A percentile compares a stretch with the other conserved stretches of the same genome.
phyloP scores from a whole-genome alignment of 2,797 vertebrate genomes.

The Simalia tracyae region DNA sequence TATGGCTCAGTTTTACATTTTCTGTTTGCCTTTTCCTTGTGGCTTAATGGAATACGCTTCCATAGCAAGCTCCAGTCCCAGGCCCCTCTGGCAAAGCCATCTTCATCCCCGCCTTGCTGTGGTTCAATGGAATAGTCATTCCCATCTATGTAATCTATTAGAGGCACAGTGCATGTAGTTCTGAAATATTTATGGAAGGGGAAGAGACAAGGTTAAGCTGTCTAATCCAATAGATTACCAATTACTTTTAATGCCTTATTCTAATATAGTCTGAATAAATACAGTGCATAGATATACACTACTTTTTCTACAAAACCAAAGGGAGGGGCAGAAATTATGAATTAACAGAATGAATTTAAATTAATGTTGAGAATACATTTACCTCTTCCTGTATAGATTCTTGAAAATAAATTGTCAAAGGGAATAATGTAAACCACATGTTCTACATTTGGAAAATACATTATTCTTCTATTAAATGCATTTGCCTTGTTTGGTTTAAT shows the following conservation, averaged over 20 bases:
- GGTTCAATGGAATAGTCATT: constrained; percentile 98
- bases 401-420: neutral
- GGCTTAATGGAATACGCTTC: constrained; percentile 94
- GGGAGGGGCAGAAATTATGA: neutral
- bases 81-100: constrained; percentile 95
- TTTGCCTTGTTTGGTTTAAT: neutral
- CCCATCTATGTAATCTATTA: constrained; percentile 99
- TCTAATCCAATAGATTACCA: constrained; percentile 54
- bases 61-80: constrained; percentile 99
- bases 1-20: constrained; percentile 94
- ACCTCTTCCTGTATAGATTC: neutral
- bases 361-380: neutral
- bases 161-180: constrained; percentile 96
- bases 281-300: neutral
- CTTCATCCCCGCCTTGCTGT: constrained; percentile 98
- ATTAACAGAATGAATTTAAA: constrained; percentile 1
- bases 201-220: constrained; percentile 69
- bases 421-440: neutral
- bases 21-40: constrained; percentile 93
- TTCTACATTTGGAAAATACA: neutral
- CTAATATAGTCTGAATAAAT: constrained; percentile 3
- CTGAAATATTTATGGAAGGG: constrained; percentile 86
- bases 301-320: constrained; percentile 5
- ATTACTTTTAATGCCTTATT: constrained; percentile 19
- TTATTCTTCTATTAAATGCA: neutral